Conservation (phyloP, 2,797 vertebrate species). For the Holocentrus rufus region DNA sequence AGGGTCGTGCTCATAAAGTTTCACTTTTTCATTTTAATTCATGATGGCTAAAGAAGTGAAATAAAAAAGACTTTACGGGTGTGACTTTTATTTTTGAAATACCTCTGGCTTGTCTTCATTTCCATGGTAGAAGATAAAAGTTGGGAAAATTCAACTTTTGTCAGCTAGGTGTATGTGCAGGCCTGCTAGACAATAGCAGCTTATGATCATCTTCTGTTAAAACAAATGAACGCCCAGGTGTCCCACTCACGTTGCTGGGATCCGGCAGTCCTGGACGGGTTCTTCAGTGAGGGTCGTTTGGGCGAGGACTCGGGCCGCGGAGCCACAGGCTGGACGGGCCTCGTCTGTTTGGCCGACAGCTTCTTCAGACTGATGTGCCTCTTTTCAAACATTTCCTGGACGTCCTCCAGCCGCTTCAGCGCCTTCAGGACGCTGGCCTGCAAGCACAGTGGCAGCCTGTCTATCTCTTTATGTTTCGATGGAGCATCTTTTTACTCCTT, state of each 20-base stretch:
- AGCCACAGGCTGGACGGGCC: constrained; percentile 93
- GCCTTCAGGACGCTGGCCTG: constrained; percentile 87
- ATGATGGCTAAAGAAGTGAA: too few relatives aligned
- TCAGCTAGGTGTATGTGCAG: too few relatives aligned
- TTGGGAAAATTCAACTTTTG: too few relatives aligned
- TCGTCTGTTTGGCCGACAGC: constrained; percentile 91
- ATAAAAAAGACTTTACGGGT: too few relatives aligned
- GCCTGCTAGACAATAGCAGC: background rate
- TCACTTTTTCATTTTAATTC: too few relatives aligned
- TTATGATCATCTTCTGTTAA: background rate
- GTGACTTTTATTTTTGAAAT: too few relatives aligned
- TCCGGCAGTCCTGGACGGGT: constrained; percentile 71
- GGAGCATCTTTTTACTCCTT: too few relatives aligned
- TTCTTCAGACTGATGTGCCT: constrained; percentile 92
- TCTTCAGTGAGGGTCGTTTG: constrained; percentile 88
- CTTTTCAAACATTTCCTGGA: constrained; percentile 95
- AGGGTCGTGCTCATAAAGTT: too few relatives aligned
- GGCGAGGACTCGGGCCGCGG: constrained; percentile 94
- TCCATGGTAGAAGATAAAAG: too few relatives aligned
- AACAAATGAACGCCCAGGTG: background rate
- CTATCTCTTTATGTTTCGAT: too few relatives aligned
- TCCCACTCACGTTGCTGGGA: constrained; percentile 78
- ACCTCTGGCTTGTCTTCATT: too few relatives aligned
- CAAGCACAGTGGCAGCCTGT: background rate
- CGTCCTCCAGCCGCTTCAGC: constrained; percentile 88